A percentile compares a stretch with the other conserved stretches of the same genome.
Evolutionary conservation across 2,113 vertebrate species (phyloP).

Genomic region (Coreoperca whiteheadi): DNA sequence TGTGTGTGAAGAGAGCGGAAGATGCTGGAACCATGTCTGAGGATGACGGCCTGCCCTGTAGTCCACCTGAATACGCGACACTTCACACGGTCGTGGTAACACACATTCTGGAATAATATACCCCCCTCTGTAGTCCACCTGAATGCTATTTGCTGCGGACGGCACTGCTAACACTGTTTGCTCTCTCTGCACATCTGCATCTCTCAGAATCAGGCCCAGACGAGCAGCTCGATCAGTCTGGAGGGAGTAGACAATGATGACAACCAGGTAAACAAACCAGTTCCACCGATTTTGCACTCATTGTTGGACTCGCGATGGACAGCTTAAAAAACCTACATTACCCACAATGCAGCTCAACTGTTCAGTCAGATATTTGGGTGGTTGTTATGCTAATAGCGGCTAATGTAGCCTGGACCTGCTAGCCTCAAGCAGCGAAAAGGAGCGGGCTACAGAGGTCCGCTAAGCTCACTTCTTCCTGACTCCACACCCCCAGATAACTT

Average conservation of each 20-base stretch:
- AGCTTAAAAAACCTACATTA: background rate
- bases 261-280: conserved; percentile 84
- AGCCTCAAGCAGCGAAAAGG: too few species aligned
- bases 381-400: too few species aligned
- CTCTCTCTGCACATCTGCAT: conserved; percentile 29
- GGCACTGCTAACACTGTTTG: background rate
- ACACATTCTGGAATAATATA: background rate
- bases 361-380: too few species aligned
- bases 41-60: conserved; percentile 86
- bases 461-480: too few species aligned
- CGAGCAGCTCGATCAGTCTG: conserved; percentile 87
- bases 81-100: conserved; percentile 74
- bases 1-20: conserved; percentile 81
- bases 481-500: too few species aligned
- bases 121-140: background rate
- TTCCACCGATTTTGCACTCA: background rate
- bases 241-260: conserved; percentile 87
- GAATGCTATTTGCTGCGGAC: background rate
- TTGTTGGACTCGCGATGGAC: background rate
- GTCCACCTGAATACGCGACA: conserved; percentile 84
- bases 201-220: conserved; percentile 78
- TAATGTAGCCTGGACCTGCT: too few species aligned
- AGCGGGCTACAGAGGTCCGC: too few species aligned
- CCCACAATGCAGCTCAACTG: too few species aligned
- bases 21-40: conserved; percentile 84